These are phyloP conservation scores for Coregonus clupeaformis DNA, from an alignment of 2,113 vertebrate genomes.

Conservation along the genomic window DNA sequence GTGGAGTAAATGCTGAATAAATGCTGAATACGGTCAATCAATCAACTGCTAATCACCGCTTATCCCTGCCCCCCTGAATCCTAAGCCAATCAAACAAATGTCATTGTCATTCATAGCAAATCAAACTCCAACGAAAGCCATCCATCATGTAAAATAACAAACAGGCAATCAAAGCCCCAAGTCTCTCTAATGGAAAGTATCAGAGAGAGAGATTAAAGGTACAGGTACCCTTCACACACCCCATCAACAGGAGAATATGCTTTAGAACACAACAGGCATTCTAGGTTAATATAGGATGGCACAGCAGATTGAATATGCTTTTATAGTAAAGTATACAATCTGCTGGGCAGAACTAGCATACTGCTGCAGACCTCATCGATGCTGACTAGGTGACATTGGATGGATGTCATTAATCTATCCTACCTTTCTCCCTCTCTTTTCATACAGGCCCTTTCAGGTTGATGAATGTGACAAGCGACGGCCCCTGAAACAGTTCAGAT, in stretches of 20 bases:
- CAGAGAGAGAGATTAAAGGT: too few species aligned
- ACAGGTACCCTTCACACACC: too few species aligned
- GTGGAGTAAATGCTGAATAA: conserved; percentile 3
- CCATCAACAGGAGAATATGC: not conserved
- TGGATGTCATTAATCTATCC: not conserved
- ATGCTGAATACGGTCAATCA: conserved; percentile 25
- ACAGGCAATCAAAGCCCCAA: too few species aligned
- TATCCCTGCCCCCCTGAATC: conserved; percentile 21
- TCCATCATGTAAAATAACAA: not conserved
- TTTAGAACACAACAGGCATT: too few species aligned
- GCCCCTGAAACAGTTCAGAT: not conserved
- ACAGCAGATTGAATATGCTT: too few species aligned
- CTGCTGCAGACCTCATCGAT: not conserved
- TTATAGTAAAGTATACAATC: too few species aligned
- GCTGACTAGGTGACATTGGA: not conserved
- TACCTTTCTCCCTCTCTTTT: not conserved
- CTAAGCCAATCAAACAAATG: conserved; percentile 42
- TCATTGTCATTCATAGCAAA: conserved; percentile 5
- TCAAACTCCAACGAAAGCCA: conserved; percentile 7
- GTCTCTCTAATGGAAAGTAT: too few species aligned
- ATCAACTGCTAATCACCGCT: conserved; percentile 38
- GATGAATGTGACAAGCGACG: not conserved
- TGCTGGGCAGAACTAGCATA: too few species aligned
- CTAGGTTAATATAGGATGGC: too few species aligned
- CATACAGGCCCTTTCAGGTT: not conserved